Conservation (phyloP, 2,113 vertebrate genomes). For the Periophthalmodon schlosseri region DNA sequence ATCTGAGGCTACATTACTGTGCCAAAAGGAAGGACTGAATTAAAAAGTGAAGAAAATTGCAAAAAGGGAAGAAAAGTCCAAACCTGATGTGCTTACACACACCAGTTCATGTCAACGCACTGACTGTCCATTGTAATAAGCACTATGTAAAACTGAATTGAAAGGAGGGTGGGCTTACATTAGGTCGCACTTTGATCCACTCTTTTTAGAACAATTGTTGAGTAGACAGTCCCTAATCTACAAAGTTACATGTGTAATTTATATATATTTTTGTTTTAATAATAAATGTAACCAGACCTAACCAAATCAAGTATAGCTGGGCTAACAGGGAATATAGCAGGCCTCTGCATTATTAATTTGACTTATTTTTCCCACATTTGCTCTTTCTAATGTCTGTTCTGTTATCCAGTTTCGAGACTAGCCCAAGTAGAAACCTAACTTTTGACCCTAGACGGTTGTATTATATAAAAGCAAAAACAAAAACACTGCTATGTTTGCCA, state of each 20-base stretch:
- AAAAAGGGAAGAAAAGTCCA: background rate
- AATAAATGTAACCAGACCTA: too few species aligned
- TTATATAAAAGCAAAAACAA: constrained; percentile 33
- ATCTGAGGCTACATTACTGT: background rate
- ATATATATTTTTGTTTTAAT: too few species aligned
- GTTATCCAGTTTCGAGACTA: too few species aligned
- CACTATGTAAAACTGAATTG: too few species aligned
- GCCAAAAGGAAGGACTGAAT: background rate
- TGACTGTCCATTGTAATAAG: too few species aligned
- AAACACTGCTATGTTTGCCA: constrained; percentile 46
- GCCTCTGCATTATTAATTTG: constrained; percentile 1
- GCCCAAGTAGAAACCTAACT: background rate
- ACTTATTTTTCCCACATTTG: constrained; percentile 4
- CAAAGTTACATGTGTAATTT: too few species aligned
- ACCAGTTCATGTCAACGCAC: background rate
- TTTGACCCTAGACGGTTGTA: constrained; percentile 17
- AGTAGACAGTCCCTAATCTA: too few species aligned
- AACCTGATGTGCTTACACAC: background rate
- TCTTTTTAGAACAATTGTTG: too few species aligned
- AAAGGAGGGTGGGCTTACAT: too few species aligned
- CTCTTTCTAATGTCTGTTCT: background rate
- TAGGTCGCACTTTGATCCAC: too few species aligned
- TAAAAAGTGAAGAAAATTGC: background rate
- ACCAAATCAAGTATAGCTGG: too few species aligned
- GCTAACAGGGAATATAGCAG: too few species aligned